A percentile compares a stretch with the other conserved stretches of the same genome.
These are phyloP conservation scores for Platycheirus albimanus DNA, from an alignment of 2,888 invertebrate genomes.

Conservation along the genomic window DNA sequence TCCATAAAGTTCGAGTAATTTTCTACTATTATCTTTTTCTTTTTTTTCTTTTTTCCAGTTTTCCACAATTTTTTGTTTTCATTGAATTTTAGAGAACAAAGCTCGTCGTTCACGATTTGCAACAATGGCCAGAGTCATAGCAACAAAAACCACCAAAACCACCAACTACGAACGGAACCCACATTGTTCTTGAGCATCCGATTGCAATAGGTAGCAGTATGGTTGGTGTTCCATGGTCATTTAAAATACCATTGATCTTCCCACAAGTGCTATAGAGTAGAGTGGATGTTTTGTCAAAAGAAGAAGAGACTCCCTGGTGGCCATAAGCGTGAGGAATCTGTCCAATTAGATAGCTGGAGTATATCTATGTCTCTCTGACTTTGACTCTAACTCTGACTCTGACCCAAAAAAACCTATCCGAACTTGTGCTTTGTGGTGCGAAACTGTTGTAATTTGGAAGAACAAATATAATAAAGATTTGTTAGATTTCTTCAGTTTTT, in stretches of 20 bases:
- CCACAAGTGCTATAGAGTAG: slow-evolving; percentile 32
- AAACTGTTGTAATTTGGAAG: slow-evolving; percentile 50
- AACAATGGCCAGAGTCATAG: slow-evolving; percentile 21
- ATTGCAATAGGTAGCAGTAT: slow-evolving; percentile 39
- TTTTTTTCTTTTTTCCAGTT: slow-evolving; percentile 8
- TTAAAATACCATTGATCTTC: slow-evolving; percentile 36
- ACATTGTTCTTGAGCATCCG: slow-evolving; percentile 28
- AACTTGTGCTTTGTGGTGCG: slow-evolving; percentile 12
- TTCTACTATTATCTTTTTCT: slow-evolving; percentile 52
- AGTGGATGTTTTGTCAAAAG: slow-evolving; percentile 21
- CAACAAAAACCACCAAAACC: too few relatives aligned
- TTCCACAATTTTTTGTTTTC: slow-evolving; percentile 10
- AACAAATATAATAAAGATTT: slow-evolving; percentile 54
- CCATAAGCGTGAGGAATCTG: slow-evolving; percentile 32
- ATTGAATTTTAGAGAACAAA: slow-evolving; percentile 23
- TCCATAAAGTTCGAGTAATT: slow-evolving; percentile 61
- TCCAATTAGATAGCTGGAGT: slow-evolving; percentile 52
- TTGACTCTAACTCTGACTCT: slow-evolving; percentile 42
- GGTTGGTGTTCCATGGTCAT: background rate
- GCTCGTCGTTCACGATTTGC: slow-evolving; percentile 24
- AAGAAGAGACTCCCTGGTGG: background rate
- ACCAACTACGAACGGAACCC: background rate
- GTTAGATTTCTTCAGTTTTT: background rate
- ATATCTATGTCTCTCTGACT: slow-evolving; percentile 5
- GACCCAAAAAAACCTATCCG: slow-evolving; percentile 28